Evolutionary conservation across 2,888 invertebrate species (phyloP), one percentile per base, ranked within the genome.

Genomic region (Theodoxus fluviatilis): DNA sequence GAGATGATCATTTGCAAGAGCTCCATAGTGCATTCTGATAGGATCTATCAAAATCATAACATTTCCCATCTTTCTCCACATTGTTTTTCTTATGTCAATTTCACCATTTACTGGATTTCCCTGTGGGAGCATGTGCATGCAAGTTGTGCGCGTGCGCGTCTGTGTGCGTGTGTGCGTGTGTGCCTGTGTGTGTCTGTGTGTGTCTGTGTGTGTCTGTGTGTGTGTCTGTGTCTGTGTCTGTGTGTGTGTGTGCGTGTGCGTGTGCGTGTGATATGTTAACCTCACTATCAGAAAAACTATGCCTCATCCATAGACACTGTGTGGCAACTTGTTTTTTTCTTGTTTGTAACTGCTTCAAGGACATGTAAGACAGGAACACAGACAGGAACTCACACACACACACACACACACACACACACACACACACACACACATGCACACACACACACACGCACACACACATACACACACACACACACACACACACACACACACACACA

Each of bases 381-480:
- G n/a, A n/a, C n/a, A n/a, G n/a, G n/a, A n/a, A n/a, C n/a, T n/a
- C 28, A 57, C 37, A 38, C 12, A 40, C 25, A 68, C 55, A 35
- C 22, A 65, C 65, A 65, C 40, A 40, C 38, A 40, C 65, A 65
- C 65, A 40, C 3, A 40, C 65, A 65, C 40, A 65, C 22, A 38
- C 43, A 40, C 25, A 40, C 65, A 15, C 12, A 28, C 4, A 52
- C 52, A 52, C 9, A 12, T 3, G 43, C 22, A 40, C 15, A 25
- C n/a, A 40, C 7, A 25, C n/a, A 1, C 4, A 9, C 4, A 7
- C 25, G 43, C 4, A 43, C 25, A 28, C 4, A 52, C 52, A 52
- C 9, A 12, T 3, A 65, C 22, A 40, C 15, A 25, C n/a, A 40
- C 7, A 25, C n/a, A 1, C 4, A 9, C 9, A 65, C 15, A 65